phyloP scores from a whole-genome alignment of 2,888 invertebrate species.

The Drosophila atroscutellata region DNA sequence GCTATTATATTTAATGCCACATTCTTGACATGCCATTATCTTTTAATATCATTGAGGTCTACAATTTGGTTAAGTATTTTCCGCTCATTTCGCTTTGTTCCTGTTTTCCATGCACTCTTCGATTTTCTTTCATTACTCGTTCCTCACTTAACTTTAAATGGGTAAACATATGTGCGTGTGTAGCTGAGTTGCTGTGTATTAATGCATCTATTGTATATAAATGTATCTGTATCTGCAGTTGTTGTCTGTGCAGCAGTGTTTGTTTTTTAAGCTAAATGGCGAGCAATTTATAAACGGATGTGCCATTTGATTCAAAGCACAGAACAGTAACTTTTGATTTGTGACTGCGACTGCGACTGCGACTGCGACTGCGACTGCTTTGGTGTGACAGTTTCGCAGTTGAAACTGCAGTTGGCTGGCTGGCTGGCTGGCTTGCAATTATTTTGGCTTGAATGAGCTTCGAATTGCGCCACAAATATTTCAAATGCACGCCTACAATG shows the following conservation, averaged over 20 bases:
- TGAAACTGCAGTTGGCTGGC: conserved; percentile 38
- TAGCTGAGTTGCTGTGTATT: neutral
- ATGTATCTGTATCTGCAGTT: conserved; percentile 11
- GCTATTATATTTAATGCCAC: neutral
- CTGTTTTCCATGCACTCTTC: neutral
- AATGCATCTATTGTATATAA: neutral
- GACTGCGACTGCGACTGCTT: neutral
- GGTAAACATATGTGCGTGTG: neutral
- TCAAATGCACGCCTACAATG: conserved; percentile 58
- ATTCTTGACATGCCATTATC: neutral
- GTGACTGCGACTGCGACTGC: conserved; percentile 13
- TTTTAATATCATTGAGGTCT: neutral
- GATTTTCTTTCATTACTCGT: neutral
- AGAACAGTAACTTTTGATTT: conserved; percentile 21
- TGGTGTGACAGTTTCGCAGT: conserved; percentile 22
- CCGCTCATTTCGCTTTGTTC: neutral
- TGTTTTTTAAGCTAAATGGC: conserved; percentile 26
- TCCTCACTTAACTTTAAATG: neutral
- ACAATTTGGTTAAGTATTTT: neutral
- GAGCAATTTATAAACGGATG: conserved; percentile 32
- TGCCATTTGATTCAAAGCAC: conserved; percentile 10
- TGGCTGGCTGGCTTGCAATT: conserved; percentile 30
- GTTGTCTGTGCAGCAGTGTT: neutral
- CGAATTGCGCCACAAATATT: conserved; percentile 40
- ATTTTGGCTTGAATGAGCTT: conserved; percentile 26